Evolutionary conservation across 2,888 invertebrate species (phyloP), one percentile per base, ranked within the genome.

Genomic region (Platerodrilus igneus): DNA sequence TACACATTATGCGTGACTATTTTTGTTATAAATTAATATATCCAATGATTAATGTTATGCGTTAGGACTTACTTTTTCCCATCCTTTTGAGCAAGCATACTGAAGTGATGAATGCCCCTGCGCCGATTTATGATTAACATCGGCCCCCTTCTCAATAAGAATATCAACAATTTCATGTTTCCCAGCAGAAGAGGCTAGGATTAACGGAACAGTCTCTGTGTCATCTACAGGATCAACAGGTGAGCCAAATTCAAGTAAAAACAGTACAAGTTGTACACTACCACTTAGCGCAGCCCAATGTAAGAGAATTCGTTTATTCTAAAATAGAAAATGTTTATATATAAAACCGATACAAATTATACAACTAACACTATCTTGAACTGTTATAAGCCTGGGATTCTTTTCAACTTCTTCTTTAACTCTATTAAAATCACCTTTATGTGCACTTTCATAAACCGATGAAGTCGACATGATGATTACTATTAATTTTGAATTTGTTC

Each of bases 71-170:
- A 85, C 85, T 66, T 82, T 77, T 52, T 74, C 68, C 74, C 83
- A 82, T 41, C 86, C 84, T 69, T 90, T 91, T 0, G 90, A 91
- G 43, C 86, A 83, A 23, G 88, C 86, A 72, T 91, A 90, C 59
- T 89, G 89, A 32, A 92, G 66, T 5, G 89, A 74, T 20, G 87
- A 82, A 65, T 91, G 89, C 0, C 87, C 87, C 40, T 82, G 78
- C 42, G 64, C 68, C 35, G 83, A 85, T 56, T 78, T 77, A 30
- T 81, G 79, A 68, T 88, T 82, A 0, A 89, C 75, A 64, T 85
- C 71, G 8, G 85, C 86, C 22, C 81, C 81, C 59, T 78, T 77
- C 9, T 73, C 69, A 40, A 89, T 60, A 10, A 91, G 67, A 2
- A 79, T 62, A 33, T 74, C 72, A 0, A 86, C 85, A 30, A 84